Percentiles rank a stretch among this genome's conserved stretches.
Evolutionary conservation across 2,888 invertebrate genomes (phyloP).

Genomic region (Mythimna vitellina): DNA sequence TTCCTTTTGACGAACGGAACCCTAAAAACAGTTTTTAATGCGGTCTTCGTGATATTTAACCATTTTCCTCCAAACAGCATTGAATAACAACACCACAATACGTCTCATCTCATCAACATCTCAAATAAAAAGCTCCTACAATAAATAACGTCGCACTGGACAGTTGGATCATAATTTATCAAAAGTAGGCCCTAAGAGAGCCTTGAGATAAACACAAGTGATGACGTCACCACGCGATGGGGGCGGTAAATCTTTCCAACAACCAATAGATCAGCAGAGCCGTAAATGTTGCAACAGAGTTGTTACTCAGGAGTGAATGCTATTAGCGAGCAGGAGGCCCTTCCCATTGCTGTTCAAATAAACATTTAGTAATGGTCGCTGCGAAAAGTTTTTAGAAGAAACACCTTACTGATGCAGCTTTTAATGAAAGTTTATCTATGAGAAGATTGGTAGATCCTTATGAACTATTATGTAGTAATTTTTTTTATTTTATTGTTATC

Average conservation of each 20-base stretch:
- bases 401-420: background rate
- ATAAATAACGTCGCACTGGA: constrained; percentile 50
- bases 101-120: constrained; percentile 22
- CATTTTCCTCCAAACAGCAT: background rate
- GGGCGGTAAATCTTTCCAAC: constrained; percentile 60
- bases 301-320: constrained; percentile 27
- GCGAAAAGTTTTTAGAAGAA: background rate
- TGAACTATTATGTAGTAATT: too few species aligned
- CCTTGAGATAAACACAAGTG: constrained; percentile 60
- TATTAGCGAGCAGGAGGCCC: constrained; percentile 33
- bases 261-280: constrained; percentile 48
- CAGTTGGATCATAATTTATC: constrained; percentile 59
- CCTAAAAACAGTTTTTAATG: background rate
- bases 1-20: too few species aligned
- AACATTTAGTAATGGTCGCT: constrained; percentile 27
- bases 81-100: constrained; percentile 9
- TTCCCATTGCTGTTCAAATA: constrained; percentile 25
- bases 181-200: constrained; percentile 58
- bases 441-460: too few species aligned
- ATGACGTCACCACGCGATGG: constrained; percentile 50
- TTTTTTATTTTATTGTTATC: too few species aligned
- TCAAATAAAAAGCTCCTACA: constrained; percentile 49
- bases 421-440: background rate
- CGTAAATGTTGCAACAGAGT: constrained; percentile 54
- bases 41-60: background rate